These are phyloP conservation scores for Mionectes olivaceus DNA, from an alignment of 2,797 vertebrate species.

Conservation along the genomic window DNA sequence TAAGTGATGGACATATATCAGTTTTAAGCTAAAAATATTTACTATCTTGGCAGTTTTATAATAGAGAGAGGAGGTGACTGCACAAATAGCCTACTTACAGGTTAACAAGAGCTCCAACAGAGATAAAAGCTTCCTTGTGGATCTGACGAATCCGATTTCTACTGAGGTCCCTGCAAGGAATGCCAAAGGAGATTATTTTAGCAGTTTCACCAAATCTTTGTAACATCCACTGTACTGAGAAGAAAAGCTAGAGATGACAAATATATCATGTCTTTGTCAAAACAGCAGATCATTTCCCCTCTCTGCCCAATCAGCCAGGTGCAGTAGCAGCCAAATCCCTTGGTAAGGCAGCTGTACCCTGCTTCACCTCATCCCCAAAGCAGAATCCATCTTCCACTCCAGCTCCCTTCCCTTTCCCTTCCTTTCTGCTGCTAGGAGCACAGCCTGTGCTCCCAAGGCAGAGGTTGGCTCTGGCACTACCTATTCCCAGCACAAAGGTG, in stretches of 20 bases:
- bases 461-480: background rate
- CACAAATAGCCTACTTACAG: constrained; percentile 86
- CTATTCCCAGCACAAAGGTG: background rate
- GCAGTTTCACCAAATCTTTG: background rate
- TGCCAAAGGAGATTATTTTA: constrained; percentile 10
- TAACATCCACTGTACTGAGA: background rate
- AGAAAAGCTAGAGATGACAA: background rate
- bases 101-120: constrained; percentile 88
- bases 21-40: background rate
- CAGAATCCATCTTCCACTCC: background rate
- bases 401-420: background rate
- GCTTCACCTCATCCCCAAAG: background rate
- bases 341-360: background rate
- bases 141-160: constrained; percentile 90
- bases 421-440: background rate
- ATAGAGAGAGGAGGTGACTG: background rate
- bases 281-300: background rate
- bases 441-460: background rate
- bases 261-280: background rate
- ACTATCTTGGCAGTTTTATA: background rate
- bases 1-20: background rate
- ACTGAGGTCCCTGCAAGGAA: constrained; percentile 90
- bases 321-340: background rate
- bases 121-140: constrained; percentile 89
- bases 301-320: background rate